Evolutionary conservation across 2,113 vertebrate genomes (phyloP).

Genomic region (Pipa parva): DNA sequence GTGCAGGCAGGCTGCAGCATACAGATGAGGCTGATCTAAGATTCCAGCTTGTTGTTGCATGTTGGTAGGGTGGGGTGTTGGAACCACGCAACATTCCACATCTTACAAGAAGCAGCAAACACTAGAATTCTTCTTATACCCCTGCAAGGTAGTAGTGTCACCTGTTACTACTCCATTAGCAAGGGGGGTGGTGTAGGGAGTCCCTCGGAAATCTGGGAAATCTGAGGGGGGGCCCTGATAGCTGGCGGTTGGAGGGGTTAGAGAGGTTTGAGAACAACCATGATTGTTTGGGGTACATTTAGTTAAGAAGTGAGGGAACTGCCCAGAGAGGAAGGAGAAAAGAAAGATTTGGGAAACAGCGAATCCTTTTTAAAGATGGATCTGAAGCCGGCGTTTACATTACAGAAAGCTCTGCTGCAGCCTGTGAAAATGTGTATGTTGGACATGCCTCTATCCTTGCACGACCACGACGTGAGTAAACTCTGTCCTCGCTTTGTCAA

Average conservation of each 20-base stretch:
- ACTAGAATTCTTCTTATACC: not conserved
- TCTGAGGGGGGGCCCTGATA: too few relatives aligned
- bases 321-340: too few relatives aligned
- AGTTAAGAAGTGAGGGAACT: not conserved
- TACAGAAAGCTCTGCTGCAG: constrained; percentile 80
- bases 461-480: constrained; percentile 77
- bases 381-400: constrained; percentile 72
- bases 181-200: not conserved
- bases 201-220: too few relatives aligned
- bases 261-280: not conserved
- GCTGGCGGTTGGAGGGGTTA: too few relatives aligned
- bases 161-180: constrained; percentile 11
- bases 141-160: not conserved
- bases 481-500: not conserved
- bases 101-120: constrained; percentile 18
- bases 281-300: too few relatives aligned
- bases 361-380: constrained; percentile 64
- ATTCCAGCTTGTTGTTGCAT: constrained; percentile 32
- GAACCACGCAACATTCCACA: constrained; percentile 21
- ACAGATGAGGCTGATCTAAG: constrained; percentile 31
- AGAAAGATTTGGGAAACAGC: not conserved
- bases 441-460: constrained; percentile 73
- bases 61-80: constrained; percentile 23
- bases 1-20: constrained; percentile 25
- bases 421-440: constrained; percentile 81